These are phyloP conservation scores for Pristionchus arcanus DNA, from an alignment of 2,888 invertebrate genomes.

Conservation along the genomic window DNA sequence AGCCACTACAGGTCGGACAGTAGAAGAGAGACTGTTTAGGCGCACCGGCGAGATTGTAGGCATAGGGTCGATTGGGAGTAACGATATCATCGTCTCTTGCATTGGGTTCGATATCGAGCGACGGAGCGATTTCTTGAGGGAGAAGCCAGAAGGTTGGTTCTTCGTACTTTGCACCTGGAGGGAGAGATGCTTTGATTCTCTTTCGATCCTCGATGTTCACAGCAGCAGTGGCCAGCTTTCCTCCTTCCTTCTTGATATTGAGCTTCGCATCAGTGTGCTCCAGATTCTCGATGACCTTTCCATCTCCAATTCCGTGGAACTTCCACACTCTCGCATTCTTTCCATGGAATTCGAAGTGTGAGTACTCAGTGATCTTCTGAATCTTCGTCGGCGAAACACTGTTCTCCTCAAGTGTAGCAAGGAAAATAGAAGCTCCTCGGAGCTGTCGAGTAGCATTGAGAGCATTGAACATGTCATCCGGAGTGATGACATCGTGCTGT, in stretches of 20 bases:
- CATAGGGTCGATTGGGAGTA: neutral
- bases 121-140: neutral
- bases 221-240: neutral
- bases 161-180: neutral
- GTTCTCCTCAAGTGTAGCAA: neutral
- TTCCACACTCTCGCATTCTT: neutral
- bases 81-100: neutral
- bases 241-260: neutral
- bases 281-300: neutral
- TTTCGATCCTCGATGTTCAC: slow-evolving; percentile 7
- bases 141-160: neutral
- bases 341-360: neutral
- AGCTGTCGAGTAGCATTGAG: neutral
- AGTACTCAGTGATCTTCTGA: neutral
- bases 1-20: neutral
- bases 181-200: neutral
- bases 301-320: no score
- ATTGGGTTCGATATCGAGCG: neutral
- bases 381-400: neutral
- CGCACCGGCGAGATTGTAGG: neutral
- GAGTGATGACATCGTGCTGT: slow-evolving; percentile 6
- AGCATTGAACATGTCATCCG: neutral
- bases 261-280: neutral
- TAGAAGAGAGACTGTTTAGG: neutral
- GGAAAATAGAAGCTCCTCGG: neutral